A percentile compares a stretch with the other conserved stretches of the same genome.
phyloP scores from a whole-genome alignment of 2,888 invertebrate species.

The Dasysyrphus tricinctus region DNA sequence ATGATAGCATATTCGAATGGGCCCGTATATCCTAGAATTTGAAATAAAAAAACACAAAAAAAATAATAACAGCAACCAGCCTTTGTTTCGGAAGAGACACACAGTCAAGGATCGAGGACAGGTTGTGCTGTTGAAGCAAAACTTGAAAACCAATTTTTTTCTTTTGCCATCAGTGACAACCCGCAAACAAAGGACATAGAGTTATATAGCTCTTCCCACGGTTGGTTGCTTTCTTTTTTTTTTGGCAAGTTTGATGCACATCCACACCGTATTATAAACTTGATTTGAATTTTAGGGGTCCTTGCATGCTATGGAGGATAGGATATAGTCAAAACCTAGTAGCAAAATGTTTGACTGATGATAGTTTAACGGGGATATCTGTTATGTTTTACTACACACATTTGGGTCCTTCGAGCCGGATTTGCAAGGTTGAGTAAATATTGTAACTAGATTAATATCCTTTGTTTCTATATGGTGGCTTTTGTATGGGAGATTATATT shows the following conservation, averaged over 20 bases:
- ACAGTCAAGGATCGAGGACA: constrained; percentile 8
- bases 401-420: constrained; percentile 13
- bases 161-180: constrained; percentile 47
- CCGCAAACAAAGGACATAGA: constrained; percentile 52
- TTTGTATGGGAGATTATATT: not conserved
- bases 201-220: constrained; percentile 5
- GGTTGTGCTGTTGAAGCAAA: constrained; percentile 37
- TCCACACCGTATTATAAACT: not conserved
- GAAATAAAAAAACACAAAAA: not conserved
- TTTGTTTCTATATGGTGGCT: not conserved
- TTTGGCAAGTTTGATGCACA: constrained; percentile 3
- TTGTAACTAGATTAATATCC: constrained; percentile 14
- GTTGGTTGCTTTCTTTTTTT: not conserved
- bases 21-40: constrained; percentile 34
- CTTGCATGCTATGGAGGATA: constrained; percentile 31
- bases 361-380: constrained; percentile 4
- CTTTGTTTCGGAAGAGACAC: constrained; percentile 35
- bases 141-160: constrained; percentile 60
- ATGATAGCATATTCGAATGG: constrained; percentile 61
- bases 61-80: constrained; percentile 11
- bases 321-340: constrained; percentile 14
- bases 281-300: constrained; percentile 35
- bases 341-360: constrained; percentile 25
- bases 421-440: constrained; percentile 19
- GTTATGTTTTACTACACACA: not conserved